Evolutionary conservation across 1,140 invertebrate genomes (phyloP).

Genomic region (Tribolium madens): DNA sequence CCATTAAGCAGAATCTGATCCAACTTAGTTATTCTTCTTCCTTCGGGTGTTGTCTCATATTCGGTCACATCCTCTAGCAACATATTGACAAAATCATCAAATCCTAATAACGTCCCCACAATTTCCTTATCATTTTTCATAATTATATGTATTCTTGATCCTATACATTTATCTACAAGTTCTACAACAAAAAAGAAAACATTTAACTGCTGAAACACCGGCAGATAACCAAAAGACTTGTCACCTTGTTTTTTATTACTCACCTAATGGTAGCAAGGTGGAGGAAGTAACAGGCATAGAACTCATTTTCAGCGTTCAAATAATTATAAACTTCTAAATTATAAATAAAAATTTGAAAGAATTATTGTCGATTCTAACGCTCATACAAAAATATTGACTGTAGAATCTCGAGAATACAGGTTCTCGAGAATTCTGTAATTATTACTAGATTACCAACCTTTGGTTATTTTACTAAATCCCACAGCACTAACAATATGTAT

Average conservation of each 20-base stretch:
- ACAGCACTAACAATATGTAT: too few species aligned
- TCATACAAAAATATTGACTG: too few species aligned
- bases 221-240: slow-evolving; percentile 11
- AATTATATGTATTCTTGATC: slow-evolving; percentile 98
- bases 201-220: slow-evolving; percentile 24
- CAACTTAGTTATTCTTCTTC: slow-evolving; percentile 94
- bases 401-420: too few species aligned
- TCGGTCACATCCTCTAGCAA: slow-evolving; percentile 93
- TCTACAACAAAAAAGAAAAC: slow-evolving; percentile 71
- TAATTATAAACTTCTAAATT: background rate
- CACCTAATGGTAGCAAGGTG: slow-evolving; percentile 62
- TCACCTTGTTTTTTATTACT: slow-evolving; percentile 2
- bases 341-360: background rate
- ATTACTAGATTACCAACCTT: too few species aligned
- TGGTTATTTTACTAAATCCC: too few species aligned
- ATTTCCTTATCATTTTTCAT: slow-evolving; percentile 99
- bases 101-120: slow-evolving; percentile 96
- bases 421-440: too few species aligned
- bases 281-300: slow-evolving; percentile 62
- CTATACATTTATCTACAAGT: slow-evolving; percentile 99
- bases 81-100: slow-evolving; percentile 99
- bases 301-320: slow-evolving; percentile 56
- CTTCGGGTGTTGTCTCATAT: slow-evolving; percentile 97
- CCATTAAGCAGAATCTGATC: slow-evolving; percentile 99
- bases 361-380: too few species aligned